Conservation (phyloP, 2,113 vertebrate species). For the Thalassoma bifasciatum region DNA sequence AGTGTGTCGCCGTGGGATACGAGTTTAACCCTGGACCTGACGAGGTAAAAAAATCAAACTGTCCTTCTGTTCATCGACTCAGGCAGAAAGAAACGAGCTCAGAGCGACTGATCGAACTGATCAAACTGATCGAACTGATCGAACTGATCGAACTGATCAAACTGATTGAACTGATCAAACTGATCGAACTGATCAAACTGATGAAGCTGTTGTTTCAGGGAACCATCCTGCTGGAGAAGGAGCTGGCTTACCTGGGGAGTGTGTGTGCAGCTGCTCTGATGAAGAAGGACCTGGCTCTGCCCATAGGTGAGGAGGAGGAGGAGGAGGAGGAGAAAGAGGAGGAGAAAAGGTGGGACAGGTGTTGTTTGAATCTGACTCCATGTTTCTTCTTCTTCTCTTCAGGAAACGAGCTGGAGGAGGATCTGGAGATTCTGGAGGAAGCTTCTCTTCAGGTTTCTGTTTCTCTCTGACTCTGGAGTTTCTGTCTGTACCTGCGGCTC, state of each 20-base stretch:
- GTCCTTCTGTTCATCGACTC: too few species aligned
- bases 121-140: too few species aligned
- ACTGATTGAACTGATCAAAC: too few species aligned
- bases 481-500: too few species aligned
- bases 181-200: too few species aligned
- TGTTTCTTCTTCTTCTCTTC: constrained; percentile 30
- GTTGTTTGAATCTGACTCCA: too few species aligned
- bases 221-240: constrained; percentile 96
- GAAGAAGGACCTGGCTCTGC: constrained; percentile 98
- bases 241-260: constrained; percentile 95
- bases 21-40: constrained; percentile 96
- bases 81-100: not conserved
- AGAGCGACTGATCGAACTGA: constrained; percentile 66
- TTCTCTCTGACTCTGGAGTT: too few species aligned
- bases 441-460: constrained; percentile 93
- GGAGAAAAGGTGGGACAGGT: too few species aligned
- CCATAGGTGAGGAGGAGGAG: constrained; percentile 86
- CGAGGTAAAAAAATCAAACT: too few species aligned
- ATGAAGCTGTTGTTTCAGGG: constrained; percentile 90
- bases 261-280: constrained; percentile 97
- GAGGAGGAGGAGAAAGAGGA: too few species aligned
- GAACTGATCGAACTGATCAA: too few species aligned
- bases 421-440: constrained; percentile 98
- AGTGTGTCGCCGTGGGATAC: constrained; percentile 96
- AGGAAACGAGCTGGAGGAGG: constrained; percentile 97